These are phyloP conservation scores for Scaptomyza hsui DNA, from an alignment of 1,140 invertebrate genomes.

Conservation along the genomic window DNA sequence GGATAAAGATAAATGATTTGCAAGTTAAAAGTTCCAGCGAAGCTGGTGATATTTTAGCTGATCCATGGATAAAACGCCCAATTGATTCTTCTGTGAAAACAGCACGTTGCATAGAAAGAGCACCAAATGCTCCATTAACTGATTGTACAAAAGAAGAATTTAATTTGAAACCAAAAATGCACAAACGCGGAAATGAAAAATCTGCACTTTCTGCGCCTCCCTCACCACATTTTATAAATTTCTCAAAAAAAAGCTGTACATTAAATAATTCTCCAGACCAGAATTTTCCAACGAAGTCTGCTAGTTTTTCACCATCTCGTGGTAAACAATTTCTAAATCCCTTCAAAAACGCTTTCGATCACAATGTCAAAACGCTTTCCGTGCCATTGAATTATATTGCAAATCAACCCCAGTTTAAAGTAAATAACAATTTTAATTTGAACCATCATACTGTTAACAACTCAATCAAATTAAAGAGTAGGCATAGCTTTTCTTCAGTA, in stretches of 20 bases:
- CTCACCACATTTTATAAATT: conserved; percentile 56
- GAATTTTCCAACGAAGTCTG: conserved; percentile 49
- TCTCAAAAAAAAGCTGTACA: conserved; percentile 40
- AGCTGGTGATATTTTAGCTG: conserved; percentile 27
- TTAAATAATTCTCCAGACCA: conserved; percentile 25
- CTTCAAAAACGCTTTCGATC: conserved; percentile 39
- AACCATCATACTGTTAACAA: conserved; percentile 49
- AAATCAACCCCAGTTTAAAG: conserved; percentile 17
- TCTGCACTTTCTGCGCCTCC: conserved; percentile 63
- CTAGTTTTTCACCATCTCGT: conserved; percentile 67
- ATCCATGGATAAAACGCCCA: conserved; percentile 69
- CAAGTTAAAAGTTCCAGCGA: conserved; percentile 14
- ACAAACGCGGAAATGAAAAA: conserved; percentile 31
- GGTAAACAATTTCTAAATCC: conserved; percentile 55
- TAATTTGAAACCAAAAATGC: conserved; percentile 37
- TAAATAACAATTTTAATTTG: conserved; percentile 30
- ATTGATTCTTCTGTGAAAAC: conserved; percentile 18
- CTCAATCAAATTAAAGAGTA: conserved; percentile 56
- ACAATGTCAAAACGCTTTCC: conserved; percentile 13
- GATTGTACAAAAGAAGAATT: conserved; percentile 31
- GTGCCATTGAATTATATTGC: conserved; percentile 9
- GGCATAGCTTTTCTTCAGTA: conserved; percentile 75
- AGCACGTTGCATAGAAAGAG: conserved; percentile 28
- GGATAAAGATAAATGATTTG: conserved; percentile 76
- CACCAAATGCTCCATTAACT: conserved; percentile 38